Base-by-base conservation (phyloP, 2,113 vertebrate species). In the Limnothrissa miodon region DNA sequence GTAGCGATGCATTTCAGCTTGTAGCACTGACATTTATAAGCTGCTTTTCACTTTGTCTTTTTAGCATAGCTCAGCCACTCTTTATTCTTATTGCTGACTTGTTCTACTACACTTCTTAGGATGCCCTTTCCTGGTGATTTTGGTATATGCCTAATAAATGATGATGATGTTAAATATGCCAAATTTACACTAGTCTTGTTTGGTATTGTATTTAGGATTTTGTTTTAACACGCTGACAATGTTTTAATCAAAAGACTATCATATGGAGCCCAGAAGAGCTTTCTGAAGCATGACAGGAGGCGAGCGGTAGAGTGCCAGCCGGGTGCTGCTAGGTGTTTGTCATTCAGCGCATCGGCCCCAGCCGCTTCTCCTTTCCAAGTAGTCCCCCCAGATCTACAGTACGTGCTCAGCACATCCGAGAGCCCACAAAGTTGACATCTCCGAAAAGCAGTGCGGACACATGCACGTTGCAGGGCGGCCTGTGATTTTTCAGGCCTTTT, bases 371-470 rank as follows among this genome's bases (percentile, higher is more conserved):
- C 46, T 45, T n/a, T n/a, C 74, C 0, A 15, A 84, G 83, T 45
- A 45, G 74, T 78, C 46, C 25, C 78, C 81, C 70, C 45, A 36
- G 36, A 10, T 39, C 15, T 39, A 74, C n/a, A n/a, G n/a, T n/a
- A n/a, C 83, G 48, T 84, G 59, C 78, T 51, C 82, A 53, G 39
- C 81, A 80, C 13, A 80, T 53, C 66, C 25, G 25, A 82, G 53
- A 78, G 51, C 19, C 78, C 29, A 23, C 53, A 79, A 23, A 83
- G 81, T 82, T 66, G 66, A 29, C 59, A 80, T 48, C 46, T 44
- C 21, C 9, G 23, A 82, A 79, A 80, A 70, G 25, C 39, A 17
- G 74, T 33, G 45, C 6, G 15, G 39, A 83, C 66, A 13, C 36
- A 4, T 74, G 59, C 70, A 23, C 29, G 53, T 45, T 82, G 10